Percentiles rank a stretch among this genome's conserved stretches.
Evolutionary conservation across 2,113 vertebrate species (phyloP).

Genomic region (Elanus axillaris): DNA sequence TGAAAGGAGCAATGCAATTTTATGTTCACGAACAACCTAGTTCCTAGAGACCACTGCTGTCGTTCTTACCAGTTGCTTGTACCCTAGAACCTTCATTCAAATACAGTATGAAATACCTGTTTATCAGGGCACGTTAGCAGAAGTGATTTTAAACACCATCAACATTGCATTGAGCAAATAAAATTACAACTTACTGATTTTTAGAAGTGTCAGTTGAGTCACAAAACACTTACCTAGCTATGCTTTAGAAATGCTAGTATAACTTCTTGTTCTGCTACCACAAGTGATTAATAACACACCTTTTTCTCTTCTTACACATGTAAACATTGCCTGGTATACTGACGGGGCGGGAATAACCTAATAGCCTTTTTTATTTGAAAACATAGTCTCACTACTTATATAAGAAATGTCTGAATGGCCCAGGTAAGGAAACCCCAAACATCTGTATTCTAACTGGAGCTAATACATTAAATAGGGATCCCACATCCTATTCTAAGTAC

Average conservation of each 20-base stretch:
- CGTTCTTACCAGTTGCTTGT: background rate
- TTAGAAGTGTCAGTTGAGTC: background rate
- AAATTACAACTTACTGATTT: background rate
- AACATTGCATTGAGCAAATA: background rate
- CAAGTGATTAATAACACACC: background rate
- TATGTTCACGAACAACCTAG: background rate
- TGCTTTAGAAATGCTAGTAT: background rate
- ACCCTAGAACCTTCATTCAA: background rate
- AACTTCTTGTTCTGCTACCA: background rate
- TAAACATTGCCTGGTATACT: background rate
- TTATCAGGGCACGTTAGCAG: background rate
- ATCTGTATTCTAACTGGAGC: background rate
- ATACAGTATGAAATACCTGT: fast-evolving
- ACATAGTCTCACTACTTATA: background rate
- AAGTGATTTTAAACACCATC: background rate
- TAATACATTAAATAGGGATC: background rate
- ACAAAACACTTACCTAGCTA: background rate
- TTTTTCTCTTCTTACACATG: background rate
- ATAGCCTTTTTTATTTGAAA: background rate
- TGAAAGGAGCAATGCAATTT: fast-evolving
- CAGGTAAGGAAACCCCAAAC: background rate
- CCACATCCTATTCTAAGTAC: background rate
- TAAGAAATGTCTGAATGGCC: background rate
- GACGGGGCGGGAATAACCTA: background rate
- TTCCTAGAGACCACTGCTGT: background rate